These are phyloP conservation scores for Ormyrus rosae DNA, from an alignment of 2,888 invertebrate species.

Conservation along the genomic window DNA sequence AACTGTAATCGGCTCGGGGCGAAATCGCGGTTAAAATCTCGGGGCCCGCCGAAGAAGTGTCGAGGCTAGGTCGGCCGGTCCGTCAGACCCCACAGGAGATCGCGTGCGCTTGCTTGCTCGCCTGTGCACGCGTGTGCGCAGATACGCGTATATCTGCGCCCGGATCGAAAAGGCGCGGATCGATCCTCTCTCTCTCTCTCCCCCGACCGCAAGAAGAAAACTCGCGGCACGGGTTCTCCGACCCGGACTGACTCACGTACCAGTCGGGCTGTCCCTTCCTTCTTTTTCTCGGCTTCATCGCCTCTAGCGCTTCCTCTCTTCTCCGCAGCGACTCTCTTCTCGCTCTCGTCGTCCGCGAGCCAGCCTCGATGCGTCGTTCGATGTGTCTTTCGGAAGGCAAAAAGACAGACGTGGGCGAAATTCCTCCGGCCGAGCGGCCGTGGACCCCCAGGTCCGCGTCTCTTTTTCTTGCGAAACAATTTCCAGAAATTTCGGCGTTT, in stretches of 20 bases:
- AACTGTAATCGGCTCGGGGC: conserved; percentile 18
- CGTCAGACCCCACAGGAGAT: conserved; percentile 9
- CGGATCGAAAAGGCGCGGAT: conserved; percentile 12
- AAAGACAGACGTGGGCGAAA: conserved; percentile 45
- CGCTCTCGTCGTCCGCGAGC: not conserved
- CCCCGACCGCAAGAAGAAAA: conserved; percentile 34
- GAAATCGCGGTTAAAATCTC: conserved; percentile 18
- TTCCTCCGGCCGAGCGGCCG: conserved; percentile 12
- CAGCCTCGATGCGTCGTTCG: not conserved
- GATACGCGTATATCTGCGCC: conserved; percentile 3
- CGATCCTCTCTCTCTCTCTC: conserved; percentile 6
- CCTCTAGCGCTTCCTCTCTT: conserved; percentile 35
- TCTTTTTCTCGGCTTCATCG: conserved; percentile 42
- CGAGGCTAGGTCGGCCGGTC: not conserved
- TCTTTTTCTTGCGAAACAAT: conserved; percentile 8
- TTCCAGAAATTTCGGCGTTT: not conserved
- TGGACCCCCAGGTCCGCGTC: not conserved
- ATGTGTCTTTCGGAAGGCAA: conserved; percentile 19
- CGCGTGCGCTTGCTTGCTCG: not conserved
- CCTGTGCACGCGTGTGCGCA: not conserved
- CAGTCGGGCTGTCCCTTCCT: conserved; percentile 15
- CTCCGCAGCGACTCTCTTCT: not conserved
- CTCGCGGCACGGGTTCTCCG: conserved; percentile 24
- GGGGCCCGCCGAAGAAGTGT: not conserved
- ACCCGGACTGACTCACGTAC: conserved; percentile 41